Evolutionary conservation across 2,888 invertebrate species (phyloP), one percentile per base, ranked within the genome.

Genomic region (Microplitis manilae): DNA sequence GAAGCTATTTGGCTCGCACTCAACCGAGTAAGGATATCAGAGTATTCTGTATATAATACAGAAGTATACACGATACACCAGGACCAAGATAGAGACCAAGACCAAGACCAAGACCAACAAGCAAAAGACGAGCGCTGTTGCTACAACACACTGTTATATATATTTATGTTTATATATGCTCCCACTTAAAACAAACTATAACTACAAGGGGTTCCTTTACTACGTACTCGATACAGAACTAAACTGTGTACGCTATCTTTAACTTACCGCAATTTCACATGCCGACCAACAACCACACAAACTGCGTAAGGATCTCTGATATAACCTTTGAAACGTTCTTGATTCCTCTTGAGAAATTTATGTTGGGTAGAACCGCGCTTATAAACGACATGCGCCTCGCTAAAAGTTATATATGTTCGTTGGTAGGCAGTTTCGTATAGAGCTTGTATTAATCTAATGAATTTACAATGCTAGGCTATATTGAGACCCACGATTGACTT

Each of bases 1-100:
- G 81, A 72, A 68, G 82, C 81, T 82, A 84, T 83, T 85, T 85
- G 85, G 84, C 85, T 81, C 81, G 79, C 62, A 79, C 80, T 85
- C 84, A 83, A 83, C 75, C 13, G 71, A 60, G 70, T 38, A 30
- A 40, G 20, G 69, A 62, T 65, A 30, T 17, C 39, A 15, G 61
- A 40, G 30, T 30, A 30, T 30, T 30, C 30, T 30, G 30, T 30
- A 30, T 30, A 30, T 30, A 30, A 30, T 30, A 30, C 30, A 30
- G 30, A 30, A 30, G 30, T 30, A 30, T 30, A 30, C 30, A 50
- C 50, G 50, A 50, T 50, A 50, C 50, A 50, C 50, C 30, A 30
- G 30, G 50, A 9, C 50, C 50, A 50, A 50, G 30, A 30, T 30
- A 30, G 30, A 30, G 30, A 30, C 30, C 30, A 30, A 30, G 30